Evolutionary conservation across 2,113 vertebrate species (phyloP), one percentile per base, ranked within the genome.

Genomic region (Cygnus atratus): DNA sequence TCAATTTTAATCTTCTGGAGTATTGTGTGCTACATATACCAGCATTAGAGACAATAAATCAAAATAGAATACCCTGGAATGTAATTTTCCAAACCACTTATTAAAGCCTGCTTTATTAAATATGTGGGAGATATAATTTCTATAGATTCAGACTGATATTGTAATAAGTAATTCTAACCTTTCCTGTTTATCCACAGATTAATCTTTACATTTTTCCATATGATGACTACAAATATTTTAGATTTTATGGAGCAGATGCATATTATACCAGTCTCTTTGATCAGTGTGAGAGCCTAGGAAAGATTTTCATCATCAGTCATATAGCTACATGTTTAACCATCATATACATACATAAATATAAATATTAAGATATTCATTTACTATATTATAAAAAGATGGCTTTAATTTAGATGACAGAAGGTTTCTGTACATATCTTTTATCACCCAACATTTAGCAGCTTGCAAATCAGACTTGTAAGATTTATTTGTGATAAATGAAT

Each of bases 31-130:
- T 87, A 75, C 55, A 91, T 88, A 95, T 97, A 90, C 7, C 1
- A 83, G 19, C 28, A 86, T 37, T 80, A 80, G 76, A 96, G 46
- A 92, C 77, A 93, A 96, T 96, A 96, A 97, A 97, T 97, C 92
- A 96, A 93, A 88, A 67, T 9, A 92, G 57, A 96, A 95, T 91
- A 87, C 8, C 33, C 55, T 90, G 19, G 81, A 95, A 86, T 72
- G 33, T 75, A 96, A 73, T 97, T 97, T 95, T 91, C 66, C 61
- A 89, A 96, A 54, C 52, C 43, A 82, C 55, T 93, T 97, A 92
- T 91, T 96, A 93, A 95, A 87, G 89, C 83, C 21, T 95, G 15
- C 29, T 93, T 96, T 74, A 72, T 88, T 66, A 87, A 92, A 94
- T 84, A 78, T 84, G 81, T 55, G 90, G 75, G 79, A 90, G 58